Evolutionary conservation across 2,113 vertebrate genomes (phyloP).

Genomic region (Brevimyrus niger): DNA sequence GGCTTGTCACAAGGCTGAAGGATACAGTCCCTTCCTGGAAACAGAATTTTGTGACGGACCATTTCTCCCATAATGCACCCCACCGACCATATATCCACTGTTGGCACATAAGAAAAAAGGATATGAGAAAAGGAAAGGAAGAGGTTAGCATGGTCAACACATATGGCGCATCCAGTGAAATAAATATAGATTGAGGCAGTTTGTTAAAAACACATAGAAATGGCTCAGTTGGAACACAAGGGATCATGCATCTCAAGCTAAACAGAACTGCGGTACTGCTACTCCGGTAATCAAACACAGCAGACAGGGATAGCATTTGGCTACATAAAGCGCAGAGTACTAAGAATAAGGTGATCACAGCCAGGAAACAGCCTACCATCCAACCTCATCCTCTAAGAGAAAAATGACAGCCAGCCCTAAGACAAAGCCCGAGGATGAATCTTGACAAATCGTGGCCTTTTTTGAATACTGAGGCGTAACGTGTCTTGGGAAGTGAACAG

Average conservation of each 20-base stretch:
- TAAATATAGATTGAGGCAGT: conserved; percentile 33
- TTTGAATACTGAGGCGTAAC: background rate
- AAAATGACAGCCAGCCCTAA: background rate
- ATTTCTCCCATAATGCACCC: conserved; percentile 88
- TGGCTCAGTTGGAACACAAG: background rate
- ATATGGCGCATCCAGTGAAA: conserved; percentile 43
- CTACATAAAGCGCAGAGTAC: background rate
- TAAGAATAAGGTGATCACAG: background rate
- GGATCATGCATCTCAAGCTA: background rate
- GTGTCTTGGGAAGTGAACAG: background rate
- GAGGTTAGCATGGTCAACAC: conserved; percentile 50
- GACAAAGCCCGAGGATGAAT: background rate
- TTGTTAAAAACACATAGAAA: background rate
- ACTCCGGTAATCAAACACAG: background rate
- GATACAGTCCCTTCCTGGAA: conserved; percentile 70
- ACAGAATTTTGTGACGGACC: conserved; percentile 70
- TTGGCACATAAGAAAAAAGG: conserved; percentile 63
- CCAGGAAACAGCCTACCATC: background rate
- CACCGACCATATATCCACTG: conserved; percentile 89
- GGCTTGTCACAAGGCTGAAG: conserved; percentile 42
- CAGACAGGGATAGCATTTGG: background rate
- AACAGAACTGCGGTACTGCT: background rate
- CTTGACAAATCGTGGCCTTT: background rate
- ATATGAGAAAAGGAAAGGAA: background rate
- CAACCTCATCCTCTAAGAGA: background rate